phyloP scores from a whole-genome alignment of 2,113 vertebrate species.

The Falcunculus frontatus region DNA sequence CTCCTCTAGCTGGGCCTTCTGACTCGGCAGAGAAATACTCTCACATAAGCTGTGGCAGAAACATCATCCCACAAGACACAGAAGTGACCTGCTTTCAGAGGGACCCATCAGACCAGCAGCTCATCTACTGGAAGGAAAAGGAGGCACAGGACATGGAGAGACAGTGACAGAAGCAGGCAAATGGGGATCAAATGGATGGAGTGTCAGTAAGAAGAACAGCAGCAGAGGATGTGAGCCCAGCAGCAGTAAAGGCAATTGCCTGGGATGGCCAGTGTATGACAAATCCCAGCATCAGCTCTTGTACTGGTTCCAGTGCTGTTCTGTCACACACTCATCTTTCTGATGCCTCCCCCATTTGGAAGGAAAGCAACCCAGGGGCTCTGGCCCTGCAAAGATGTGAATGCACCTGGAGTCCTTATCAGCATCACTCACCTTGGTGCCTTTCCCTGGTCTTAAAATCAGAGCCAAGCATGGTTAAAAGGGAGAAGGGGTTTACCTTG shows the following conservation, averaged over 20 bases:
- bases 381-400: background rate
- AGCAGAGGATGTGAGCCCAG: background rate
- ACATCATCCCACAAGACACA: background rate
- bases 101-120: background rate
- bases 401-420: rapidly evolving
- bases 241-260: background rate
- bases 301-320: background rate
- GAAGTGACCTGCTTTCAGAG: background rate
- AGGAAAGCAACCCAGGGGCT: background rate
- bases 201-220: rapidly evolving
- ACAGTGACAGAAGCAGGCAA: background rate
- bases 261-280: background rate
- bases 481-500: too few relatives aligned
- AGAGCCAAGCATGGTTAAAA: too few relatives aligned
- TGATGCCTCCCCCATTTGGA: background rate
- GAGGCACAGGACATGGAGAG: background rate
- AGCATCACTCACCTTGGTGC: background rate
- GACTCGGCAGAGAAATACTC: background rate
- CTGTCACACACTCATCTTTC: background rate
- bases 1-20: background rate
- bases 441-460: too few relatives aligned
- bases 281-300: background rate
- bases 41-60: background rate
- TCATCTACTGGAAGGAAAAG: background rate
- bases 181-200: background rate